Evolutionary conservation across 2,113 vertebrate species (phyloP).

Genomic region (Numenius arquata): DNA sequence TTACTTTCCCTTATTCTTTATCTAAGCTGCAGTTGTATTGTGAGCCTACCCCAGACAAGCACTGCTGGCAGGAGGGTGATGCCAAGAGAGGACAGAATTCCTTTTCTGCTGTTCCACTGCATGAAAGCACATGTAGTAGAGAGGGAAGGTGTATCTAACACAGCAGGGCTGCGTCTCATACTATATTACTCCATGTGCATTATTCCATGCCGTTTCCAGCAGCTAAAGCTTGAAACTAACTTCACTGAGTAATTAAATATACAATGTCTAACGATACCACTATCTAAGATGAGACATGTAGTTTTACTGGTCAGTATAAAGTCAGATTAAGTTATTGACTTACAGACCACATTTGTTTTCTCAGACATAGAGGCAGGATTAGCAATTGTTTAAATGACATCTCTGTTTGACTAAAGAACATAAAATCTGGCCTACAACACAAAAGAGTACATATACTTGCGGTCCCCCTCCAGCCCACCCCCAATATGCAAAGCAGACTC

Average conservation of each 20-base stretch:
- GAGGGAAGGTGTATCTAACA: neutral
- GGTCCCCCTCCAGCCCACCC: accelerated
- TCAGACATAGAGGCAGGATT: neutral
- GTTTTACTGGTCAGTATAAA: neutral
- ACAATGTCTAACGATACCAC: neutral
- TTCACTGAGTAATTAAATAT: neutral
- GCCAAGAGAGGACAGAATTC: neutral
- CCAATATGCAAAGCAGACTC: neutral
- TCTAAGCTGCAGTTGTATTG: neutral
- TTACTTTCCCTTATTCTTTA: neutral
- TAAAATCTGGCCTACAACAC: neutral
- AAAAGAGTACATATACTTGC: neutral
- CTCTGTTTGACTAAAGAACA: neutral
- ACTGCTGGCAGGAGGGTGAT: neutral
- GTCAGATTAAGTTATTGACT: neutral
- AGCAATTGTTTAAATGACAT: neutral
- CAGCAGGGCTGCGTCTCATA: neutral
- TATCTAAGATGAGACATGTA: neutral
- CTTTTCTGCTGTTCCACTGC: neutral
- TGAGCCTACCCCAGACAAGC: neutral
- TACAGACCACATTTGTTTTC: neutral
- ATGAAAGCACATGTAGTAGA: neutral
- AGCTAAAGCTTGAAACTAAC: neutral
- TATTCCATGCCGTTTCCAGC: neutral
- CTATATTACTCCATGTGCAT: neutral